These are phyloP conservation scores for Oryzias sinensis DNA, from an alignment of 2,797 vertebrate genomes.

Conservation along the genomic window DNA sequence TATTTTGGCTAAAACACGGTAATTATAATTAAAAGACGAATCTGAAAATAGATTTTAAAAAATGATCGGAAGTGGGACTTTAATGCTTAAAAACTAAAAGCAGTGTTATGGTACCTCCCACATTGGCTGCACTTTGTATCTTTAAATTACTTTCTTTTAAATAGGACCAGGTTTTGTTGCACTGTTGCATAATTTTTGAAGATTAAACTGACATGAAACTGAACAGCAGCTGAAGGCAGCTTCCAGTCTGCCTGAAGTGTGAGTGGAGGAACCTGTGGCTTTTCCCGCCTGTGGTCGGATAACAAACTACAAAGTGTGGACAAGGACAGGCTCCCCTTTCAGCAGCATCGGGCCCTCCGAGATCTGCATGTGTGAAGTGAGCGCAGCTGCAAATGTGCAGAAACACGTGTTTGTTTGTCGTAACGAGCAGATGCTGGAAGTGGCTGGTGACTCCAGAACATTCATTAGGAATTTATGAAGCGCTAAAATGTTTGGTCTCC, in stretches of 20 bases:
- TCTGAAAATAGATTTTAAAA: too few species aligned
- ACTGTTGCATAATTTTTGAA: too few species aligned
- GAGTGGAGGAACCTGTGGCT: conserved; percentile 8
- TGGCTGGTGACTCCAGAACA: conserved; percentile 67
- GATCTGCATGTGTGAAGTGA: conserved; percentile 69
- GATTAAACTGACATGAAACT: too few species aligned
- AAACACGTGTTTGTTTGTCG: conserved; percentile 75
- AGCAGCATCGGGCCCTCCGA: conserved; percentile 63
- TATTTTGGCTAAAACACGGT: too few species aligned
- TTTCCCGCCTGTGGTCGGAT: conserved; percentile 14
- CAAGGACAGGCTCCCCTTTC: conserved; percentile 44
- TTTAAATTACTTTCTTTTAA: too few species aligned
- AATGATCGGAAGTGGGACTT: too few species aligned
- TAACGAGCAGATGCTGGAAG: conserved; percentile 66
- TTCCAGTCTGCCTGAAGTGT: not conserved
- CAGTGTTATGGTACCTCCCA: too few species aligned
- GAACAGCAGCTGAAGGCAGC: too few species aligned
- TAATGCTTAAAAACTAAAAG: too few species aligned
- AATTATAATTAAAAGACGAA: too few species aligned
- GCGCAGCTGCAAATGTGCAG: conserved; percentile 52
- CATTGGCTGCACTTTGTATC: too few species aligned
- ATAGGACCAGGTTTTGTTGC: too few species aligned
- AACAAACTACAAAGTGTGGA: conserved; percentile 40
- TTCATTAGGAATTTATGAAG: conserved; percentile 80
- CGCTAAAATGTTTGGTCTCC: conserved; percentile 75